Percentiles rank a stretch among this genome's conserved stretches.
Conservation (phyloP, 2,888 invertebrate genomes). For the Mimachlamys varia region DNA sequence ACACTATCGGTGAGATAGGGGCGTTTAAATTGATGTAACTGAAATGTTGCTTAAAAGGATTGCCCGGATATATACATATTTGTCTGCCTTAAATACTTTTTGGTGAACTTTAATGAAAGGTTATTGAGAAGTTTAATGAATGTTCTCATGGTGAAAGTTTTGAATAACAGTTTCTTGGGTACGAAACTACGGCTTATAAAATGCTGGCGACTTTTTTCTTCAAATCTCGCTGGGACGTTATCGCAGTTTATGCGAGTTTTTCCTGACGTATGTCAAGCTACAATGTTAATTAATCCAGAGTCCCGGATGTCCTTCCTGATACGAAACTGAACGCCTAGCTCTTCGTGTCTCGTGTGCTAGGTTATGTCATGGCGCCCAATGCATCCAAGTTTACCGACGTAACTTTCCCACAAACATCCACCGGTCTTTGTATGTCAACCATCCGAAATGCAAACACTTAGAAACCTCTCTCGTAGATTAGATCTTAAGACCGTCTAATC, state of each 20-base stretch:
- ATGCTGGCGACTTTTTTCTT: not conserved
- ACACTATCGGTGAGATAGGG: not conserved
- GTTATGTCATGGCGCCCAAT: slow-evolving; percentile 25
- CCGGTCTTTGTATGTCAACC: not conserved
- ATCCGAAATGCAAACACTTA: not conserved
- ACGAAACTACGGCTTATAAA: slow-evolving; percentile 9
- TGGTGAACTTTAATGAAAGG: not conserved
- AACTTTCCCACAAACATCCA: slow-evolving; percentile 16
- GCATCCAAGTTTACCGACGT: not conserved
- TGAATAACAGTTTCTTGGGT: slow-evolving; percentile 12
- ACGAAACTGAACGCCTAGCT: slow-evolving; percentile 13
- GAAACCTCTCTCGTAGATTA: not conserved
- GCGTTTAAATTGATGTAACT: not conserved
- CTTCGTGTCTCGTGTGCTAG: slow-evolving; percentile 15
- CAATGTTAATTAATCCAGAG: not conserved
- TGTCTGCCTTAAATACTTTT: not conserved
- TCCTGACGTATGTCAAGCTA: slow-evolving; percentile 19
- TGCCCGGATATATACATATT: not conserved
- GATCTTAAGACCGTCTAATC: not conserved
- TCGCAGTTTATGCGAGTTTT: not conserved
- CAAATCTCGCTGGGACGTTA: not conserved
- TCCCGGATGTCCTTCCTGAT: not conserved
- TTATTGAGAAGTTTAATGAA: not conserved
- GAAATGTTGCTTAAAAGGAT: not conserved
- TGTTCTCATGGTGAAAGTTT: not conserved